Evolutionary conservation across 2,888 invertebrate species (phyloP), one percentile per base, ranked within the genome.

Genomic region (Chrysomela aeneicollis): DNA sequence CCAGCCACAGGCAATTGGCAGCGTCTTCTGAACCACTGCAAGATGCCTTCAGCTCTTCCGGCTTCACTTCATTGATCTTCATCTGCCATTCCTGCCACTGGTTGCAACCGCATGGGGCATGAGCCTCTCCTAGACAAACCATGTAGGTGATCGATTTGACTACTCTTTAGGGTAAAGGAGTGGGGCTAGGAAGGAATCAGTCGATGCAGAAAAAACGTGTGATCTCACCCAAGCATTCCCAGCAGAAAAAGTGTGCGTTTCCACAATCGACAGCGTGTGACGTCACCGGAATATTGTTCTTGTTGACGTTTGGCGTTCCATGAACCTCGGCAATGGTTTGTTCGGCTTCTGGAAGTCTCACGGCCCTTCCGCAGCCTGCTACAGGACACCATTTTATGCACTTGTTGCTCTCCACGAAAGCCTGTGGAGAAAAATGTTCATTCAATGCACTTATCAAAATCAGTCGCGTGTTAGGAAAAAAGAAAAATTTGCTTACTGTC

Each of bases 361-460:
- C 90, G 8, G 90, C 90, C 69, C 88, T 81, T 3, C 88, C 88
- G 79, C 90, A 90, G 10, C 87, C 89, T 26, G 90, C 87, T 73
- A 85, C 86, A 2, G 90, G 90, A 76, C 90, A 90, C 90, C 90
- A 90, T 79, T 90, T 89, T 70, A 90, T 89, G 71, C 85, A 85
- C 66, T 88, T 88, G 78, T 89, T 90, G 68, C 88, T 88, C 74
- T 90, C 90, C 49, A 90, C 90, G 81, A 90, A 90, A 3, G 89
- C 89, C 88, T 89, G 73, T 26, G 3, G 26, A 26, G 0, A 77
- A 74, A 62, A n/a, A n/a, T n/a, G n/a, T n/a, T n/a, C n/a, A n/a
- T n/a, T n/a, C n/a, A n/a, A n/a, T n/a, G n/a, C n/a, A n/a, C n/a
- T n/a, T n/a, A n/a, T n/a, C n/a, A n/a, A n/a, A n/a, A n/a, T n/a